These are phyloP conservation scores for Vulpes lagopus DNA, from an alignment of 2,113 vertebrate genomes.

Conservation along the genomic window DNA sequence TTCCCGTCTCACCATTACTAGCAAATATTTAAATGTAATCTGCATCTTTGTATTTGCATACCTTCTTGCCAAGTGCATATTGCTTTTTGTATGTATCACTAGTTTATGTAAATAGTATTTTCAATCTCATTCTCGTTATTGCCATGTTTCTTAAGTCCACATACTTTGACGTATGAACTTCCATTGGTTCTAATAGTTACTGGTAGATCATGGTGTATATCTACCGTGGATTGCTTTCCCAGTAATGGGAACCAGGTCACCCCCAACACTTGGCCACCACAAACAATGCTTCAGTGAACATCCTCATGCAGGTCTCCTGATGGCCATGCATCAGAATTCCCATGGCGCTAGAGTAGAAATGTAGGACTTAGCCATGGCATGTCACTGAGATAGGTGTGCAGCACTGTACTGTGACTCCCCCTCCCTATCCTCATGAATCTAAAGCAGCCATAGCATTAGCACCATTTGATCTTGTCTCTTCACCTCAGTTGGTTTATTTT, in stretches of 20 bases:
- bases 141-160: neutral
- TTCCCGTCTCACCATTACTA: neutral
- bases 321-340: neutral
- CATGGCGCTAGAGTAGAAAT: neutral
- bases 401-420: neutral
- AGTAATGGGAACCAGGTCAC: neutral
- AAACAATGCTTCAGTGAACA: neutral
- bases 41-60: neutral
- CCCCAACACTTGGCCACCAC: neutral
- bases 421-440: neutral
- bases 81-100: neutral
- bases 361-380: neutral
- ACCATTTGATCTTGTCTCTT: neutral
- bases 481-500: neutral
- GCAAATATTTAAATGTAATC: neutral
- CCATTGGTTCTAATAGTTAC: neutral
- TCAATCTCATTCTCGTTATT: neutral
- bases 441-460: accelerated
- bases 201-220: neutral
- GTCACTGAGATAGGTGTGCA: neutral
- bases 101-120: neutral
- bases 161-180: neutral
- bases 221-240: neutral
- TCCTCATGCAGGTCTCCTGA: too few species aligned
- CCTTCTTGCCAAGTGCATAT: neutral